Percentiles rank a stretch among this genome's conserved stretches.
phyloP scores from a whole-genome alignment of 2,888 invertebrate species.

The Eilema griseolum region DNA sequence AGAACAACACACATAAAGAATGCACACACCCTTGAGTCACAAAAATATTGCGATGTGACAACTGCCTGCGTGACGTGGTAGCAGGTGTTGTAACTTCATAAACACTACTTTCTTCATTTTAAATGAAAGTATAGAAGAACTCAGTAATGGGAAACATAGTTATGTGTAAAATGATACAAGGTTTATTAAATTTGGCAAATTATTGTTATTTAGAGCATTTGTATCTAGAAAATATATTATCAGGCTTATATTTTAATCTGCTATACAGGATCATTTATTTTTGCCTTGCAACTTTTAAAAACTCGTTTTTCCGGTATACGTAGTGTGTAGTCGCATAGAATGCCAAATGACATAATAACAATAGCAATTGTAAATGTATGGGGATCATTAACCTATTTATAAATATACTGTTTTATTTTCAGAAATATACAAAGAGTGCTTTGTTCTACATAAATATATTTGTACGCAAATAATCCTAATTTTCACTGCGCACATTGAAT shows the following conservation, averaged over 20 bases:
- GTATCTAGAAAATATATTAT: not conserved
- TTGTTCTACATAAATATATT: not conserved
- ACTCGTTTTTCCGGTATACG: conserved; percentile 5
- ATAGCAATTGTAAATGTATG: not conserved
- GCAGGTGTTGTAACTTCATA: conserved; percentile 67
- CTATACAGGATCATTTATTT: not conserved
- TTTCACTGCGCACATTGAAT: conserved; percentile 10
- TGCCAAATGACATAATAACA: not conserved
- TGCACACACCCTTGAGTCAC: conserved; percentile 87
- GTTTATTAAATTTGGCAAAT: not conserved
- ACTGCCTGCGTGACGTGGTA: conserved; percentile 87
- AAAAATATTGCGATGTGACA: conserved; percentile 87
- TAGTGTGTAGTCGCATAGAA: not conserved
- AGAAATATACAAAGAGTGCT: not conserved
- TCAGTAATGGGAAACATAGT: too few species aligned
- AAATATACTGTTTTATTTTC: not conserved
- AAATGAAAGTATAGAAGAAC: not conserved
- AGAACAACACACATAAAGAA: conserved; percentile 86
- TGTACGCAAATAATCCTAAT: not conserved
- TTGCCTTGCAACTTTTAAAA: conserved; percentile 9
- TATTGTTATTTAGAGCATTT: not conserved
- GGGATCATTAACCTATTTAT: not conserved
- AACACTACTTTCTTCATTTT: conserved; percentile 22
- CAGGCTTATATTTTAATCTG: not conserved
- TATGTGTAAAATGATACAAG: not conserved